Percentiles rank a stretch among this genome's conserved stretches.
phyloP scores from a whole-genome alignment of 1,140 invertebrate species.

The Trachelipus rathkii region DNA sequence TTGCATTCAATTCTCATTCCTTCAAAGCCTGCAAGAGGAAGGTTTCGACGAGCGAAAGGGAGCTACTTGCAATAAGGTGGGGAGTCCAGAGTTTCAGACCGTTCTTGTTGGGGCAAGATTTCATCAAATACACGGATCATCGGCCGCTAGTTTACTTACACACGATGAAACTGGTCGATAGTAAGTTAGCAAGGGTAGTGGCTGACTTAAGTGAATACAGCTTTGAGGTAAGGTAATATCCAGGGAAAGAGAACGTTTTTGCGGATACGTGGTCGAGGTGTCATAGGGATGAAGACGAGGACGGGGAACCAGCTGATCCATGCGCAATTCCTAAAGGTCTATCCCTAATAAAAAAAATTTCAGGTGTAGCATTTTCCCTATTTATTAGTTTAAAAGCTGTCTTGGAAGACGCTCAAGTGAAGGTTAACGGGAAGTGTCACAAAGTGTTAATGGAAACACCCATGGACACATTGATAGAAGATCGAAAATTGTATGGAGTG shows the following conservation, averaged over 20 bases:
- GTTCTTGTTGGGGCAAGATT: neutral
- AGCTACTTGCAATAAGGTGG: constrained; percentile 12
- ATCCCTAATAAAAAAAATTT: neutral
- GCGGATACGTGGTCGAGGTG: too few species aligned
- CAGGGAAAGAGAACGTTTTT: too few species aligned
- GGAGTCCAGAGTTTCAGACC: constrained; percentile 12
- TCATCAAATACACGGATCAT: neutral
- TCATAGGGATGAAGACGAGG: too few species aligned
- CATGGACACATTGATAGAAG: neutral
- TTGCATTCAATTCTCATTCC: neutral
- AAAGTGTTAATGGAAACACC: neutral
- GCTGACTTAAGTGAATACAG: neutral
- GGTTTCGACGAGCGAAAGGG: neutral
- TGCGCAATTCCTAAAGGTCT: neutral
- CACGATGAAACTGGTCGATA: neutral
- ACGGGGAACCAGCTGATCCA: neutral
- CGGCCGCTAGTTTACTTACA: neutral
- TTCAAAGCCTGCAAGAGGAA: neutral
- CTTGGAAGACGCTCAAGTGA: too few species aligned
- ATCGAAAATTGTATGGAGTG: neutral
- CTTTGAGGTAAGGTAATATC: neutral
- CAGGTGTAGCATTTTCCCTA: neutral
- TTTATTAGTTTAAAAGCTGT: neutral
- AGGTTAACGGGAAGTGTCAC: too few species aligned
- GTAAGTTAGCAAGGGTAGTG: neutral